These are phyloP conservation scores for Anas platyrhynchos DNA, from an alignment of 2,113 vertebrate genomes.

Conservation along the genomic window DNA sequence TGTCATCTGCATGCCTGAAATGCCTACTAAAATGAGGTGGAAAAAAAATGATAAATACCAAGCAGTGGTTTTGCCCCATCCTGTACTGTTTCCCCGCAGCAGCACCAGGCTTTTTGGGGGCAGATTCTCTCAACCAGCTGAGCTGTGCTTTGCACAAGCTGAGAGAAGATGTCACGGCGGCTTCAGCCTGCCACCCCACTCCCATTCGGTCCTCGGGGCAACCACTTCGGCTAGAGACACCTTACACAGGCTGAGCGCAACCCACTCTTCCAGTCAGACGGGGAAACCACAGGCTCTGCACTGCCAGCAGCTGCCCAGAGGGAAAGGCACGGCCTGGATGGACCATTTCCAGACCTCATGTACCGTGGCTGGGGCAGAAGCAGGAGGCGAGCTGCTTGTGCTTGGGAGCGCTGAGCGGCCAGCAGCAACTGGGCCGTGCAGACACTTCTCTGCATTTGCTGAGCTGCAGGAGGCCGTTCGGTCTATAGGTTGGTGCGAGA, in stretches of 20 bases:
- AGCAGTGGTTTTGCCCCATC: neutral
- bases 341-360: slow-evolving; percentile 14
- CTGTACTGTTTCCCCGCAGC: neutral
- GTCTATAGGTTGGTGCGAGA: neutral
- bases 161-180: neutral
- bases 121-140: neutral
- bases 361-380: accelerated
- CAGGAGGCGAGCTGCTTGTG: accelerated
- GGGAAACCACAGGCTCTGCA: neutral
- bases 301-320: neutral
- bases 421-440: neutral
- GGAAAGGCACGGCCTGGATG: neutral
- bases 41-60: neutral
- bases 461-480: neutral
- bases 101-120: neutral
- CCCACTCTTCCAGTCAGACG: slow-evolving; percentile 23
- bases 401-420: neutral
- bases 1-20: neutral
- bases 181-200: neutral
- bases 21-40: neutral
- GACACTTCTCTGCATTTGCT: neutral
- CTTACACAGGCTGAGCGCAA: neutral
- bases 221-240: neutral
- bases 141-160: neutral
- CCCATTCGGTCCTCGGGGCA: neutral